Base-by-base conservation (phyloP, 2,888 invertebrate genomes). In the Yponomeuta plumbellus region DNA sequence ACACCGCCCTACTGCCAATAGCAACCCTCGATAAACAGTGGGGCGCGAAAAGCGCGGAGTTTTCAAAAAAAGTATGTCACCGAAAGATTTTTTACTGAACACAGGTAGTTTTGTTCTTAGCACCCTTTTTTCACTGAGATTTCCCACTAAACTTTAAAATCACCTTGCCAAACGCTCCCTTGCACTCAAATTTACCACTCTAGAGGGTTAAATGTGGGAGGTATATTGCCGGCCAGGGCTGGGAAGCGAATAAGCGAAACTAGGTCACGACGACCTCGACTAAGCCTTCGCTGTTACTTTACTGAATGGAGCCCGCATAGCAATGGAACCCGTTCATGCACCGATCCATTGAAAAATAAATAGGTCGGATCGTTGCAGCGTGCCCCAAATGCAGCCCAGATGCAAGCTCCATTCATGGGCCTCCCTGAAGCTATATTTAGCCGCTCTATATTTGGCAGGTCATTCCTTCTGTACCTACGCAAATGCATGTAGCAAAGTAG, bases 361-460 rank as follows among this genome's bases (percentile, higher is more conserved):
- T 91, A 88, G 91, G 91, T 91, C 90, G 88, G 81, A 86, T 86
- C 82, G 86, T 85, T 89, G 89, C 90, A 89, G 79, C 78, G 86
- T 86, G 87, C 74, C 84, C 88, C 79, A 85, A 26, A 57, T 66
- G 39, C 81, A 81, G 77, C 78, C 75, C 74, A 76, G 77, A 79
- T 84, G 83, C 83, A 82, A 13, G 17, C 44, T 52, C 86, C 87
- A 88, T 86, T 88, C 86, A 86, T 79, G 75, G 79, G 76, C 74
- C 72, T 73, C 78, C 76, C 75, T 79, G 80, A 80, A 76, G 80
- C 81, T 81, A 88, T 88, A 90, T 86, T 83, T 83, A 84, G 85
- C 76, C 77, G 90, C 80, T 85, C 90, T 88, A 90, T 89, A 85
- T 89, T 88, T 85, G 84, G 85, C 83, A 85, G 89, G 90, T 88